Evolutionary conservation across 2,113 vertebrate species (phyloP), one percentile per base, ranked within the genome.

Genomic region (Hydropotes inermis): DNA sequence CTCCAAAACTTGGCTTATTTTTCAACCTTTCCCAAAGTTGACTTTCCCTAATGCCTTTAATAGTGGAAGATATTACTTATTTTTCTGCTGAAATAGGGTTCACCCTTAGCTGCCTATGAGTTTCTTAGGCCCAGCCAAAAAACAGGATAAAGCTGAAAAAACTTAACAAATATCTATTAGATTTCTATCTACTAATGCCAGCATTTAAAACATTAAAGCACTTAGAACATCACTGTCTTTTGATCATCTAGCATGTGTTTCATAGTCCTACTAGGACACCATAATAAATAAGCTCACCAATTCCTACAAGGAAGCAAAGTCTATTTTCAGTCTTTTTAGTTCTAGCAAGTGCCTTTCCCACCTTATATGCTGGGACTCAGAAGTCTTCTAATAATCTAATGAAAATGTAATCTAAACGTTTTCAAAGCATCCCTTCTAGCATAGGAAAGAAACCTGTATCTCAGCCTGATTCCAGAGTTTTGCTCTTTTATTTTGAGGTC

Each of bases 141-240:
- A 95, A 82, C 3, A 47, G 36, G 54, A 57, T 79, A 67, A 61
- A 93, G 30, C 67, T 89, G 21, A 64, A 84, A 95, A 92, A 47
- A 64, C 74, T 13, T 91, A 70, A 55, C 25, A 79, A 67, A 87
- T 85, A 86, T 52, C 50, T 50, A 52, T 90, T 95, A 54, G 30
- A 90, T 97, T 90, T 97, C 11, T 89, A 92, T 89, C 47, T 89
- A 89, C 15, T 23, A 79, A 70, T 79, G 13, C 58, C 52, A 90
- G 67, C 23, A 28, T 54, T 88, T 82, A 58, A 83, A 92, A 88
- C 52, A 60, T 74, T n/a, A 87, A 91, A 43, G 39, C 21, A 85
- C 79, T 93, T 92, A 78, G 89, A 97, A 95, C n/a, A 70, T 85
- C 64, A 95, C 57, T 89, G n/a, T 11, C 7, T 84, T 95, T 8